Base-by-base conservation (phyloP, 2,888 invertebrate genomes). In the Tupiocoris notatus region DNA sequence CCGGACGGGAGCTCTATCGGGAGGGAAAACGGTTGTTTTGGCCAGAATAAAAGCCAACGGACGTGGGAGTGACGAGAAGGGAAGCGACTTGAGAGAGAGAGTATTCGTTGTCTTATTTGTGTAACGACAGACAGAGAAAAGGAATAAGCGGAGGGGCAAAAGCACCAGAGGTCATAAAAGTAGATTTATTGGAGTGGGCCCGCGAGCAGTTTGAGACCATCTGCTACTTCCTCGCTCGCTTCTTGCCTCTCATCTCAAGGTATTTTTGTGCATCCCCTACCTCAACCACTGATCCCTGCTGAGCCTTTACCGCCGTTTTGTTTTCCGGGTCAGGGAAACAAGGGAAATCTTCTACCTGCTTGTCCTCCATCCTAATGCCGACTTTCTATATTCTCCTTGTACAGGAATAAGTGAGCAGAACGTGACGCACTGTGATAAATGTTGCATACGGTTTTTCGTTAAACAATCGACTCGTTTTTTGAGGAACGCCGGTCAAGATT, bases 121-220 rank as follows among this genome's bases (percentile, higher is more conserved):
- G 70, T 70, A 67, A 67, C 39, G 39, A 39, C 12, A 39, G 39
- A 39, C 39, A 12, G 39, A 39, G 39, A 39, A 12, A 39, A 23
- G 70, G 61, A 70, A 70, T 57, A 59, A 70, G 70, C 24, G 70
- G 1, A 18, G 68, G 68, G 57, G 16, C 20, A 22, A 22, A 56
- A 61, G 70, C 70, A 59, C 70, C 70, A 70, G 70, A 59, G 59
- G 75, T 59, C 75, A 75, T 75, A 75, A 75, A 75, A 75, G 75
- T 67, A 75, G 75, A 75, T 75, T 75, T 75, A 75, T 75, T 75
- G 75, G 59, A 75, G 66, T 61, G 67, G 73, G 75, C 58, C 75
- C 75, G 58, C 75, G 63, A 58, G 75, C 66, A 75, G 66, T 75
- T 75, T 75, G 66, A 75, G 67, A 75, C 65, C 75, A 75, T 75